Base-by-base conservation (phyloP, 2,888 invertebrate genomes). In the Crossocerus cetratus region DNA sequence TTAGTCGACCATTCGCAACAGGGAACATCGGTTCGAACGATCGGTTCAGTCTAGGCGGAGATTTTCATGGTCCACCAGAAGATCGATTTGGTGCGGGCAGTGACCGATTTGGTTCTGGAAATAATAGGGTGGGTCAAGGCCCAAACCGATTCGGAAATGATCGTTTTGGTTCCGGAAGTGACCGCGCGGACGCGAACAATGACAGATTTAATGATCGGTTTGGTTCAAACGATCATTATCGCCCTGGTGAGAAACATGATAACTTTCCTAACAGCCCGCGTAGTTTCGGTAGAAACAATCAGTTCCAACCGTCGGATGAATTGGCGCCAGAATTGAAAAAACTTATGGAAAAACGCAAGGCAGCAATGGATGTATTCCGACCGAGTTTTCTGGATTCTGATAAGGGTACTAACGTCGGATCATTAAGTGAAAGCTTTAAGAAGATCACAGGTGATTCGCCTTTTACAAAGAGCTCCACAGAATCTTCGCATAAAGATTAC, bases 321-420 rank as follows among this genome's bases (percentile, higher is more conserved):
- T 77, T 89, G 63, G 64, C 89, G 4, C 88, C 89, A 32, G 90
- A 90, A 67, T 66, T 90, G n/a, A 86, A 86, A 53, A 89, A 88
- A 58, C 84, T 90, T 0, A 89, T 90, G 89, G 89, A 88, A 53
- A 90, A 90, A 71, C 86, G 90, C 20, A 86, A 82, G 72, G 83
- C 87, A 13, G 87, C 88, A 0, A 77, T 84, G 66, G 85, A 90
- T 67, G 87, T 86, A 13, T 90, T 90, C 21, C 89, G 86, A 69
- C 90, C 90, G 16, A 86, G 88, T 55, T 87, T 85, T 22, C 77
- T 88, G 0, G 83, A 82, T 57, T 74, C 83, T 2, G 87, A 87
- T 2, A 84, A 83, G 62, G 81, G 69, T 4, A 72, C 61, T 4
- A 84, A 55, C 11, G 76, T 86, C 32, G 86, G 88, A 14, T 90